Conservation (phyloP, 1,140 invertebrate species). For the Achatina immaculata region DNA sequence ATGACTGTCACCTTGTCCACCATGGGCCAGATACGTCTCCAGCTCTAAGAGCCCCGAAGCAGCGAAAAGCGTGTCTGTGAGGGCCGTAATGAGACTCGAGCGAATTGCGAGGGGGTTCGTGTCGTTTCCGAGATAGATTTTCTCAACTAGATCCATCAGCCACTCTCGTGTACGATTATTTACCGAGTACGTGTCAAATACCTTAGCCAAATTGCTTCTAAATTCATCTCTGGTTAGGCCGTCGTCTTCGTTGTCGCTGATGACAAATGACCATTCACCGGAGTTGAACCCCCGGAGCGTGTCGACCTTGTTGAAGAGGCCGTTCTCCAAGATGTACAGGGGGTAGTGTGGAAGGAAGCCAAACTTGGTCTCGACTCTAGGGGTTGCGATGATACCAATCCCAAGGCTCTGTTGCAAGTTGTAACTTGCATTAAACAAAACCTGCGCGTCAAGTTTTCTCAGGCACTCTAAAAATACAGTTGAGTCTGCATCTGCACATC, state of each 20-base stretch:
- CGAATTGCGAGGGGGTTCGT: not conserved
- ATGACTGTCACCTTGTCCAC: not conserved
- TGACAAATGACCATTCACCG: conserved; percentile 22
- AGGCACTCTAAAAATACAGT: not conserved
- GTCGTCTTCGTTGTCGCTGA: not conserved
- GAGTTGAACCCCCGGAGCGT: conserved; percentile 27
- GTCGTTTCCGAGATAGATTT: not conserved
- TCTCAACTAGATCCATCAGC: not conserved
- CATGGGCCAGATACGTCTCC: not conserved
- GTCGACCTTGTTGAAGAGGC: conserved; percentile 23
- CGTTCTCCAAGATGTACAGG: not conserved
- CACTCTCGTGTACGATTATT: not conserved
- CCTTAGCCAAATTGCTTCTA: not conserved
- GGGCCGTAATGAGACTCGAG: not conserved
- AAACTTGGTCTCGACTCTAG: conserved; percentile 24
- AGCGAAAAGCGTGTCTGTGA: not conserved
- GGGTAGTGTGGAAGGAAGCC: conserved; percentile 31
- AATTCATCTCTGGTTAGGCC: conserved; percentile 18
- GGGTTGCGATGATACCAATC: not conserved
- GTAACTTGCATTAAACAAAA: not conserved
- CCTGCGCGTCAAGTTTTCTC: not conserved
- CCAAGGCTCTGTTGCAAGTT: not conserved
- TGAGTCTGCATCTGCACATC: conserved; percentile 5
- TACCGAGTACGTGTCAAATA: not conserved
- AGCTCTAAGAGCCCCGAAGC: not conserved